Conservation (phyloP, 2,113 vertebrate genomes). For the Pteruthius melanotis region DNA sequence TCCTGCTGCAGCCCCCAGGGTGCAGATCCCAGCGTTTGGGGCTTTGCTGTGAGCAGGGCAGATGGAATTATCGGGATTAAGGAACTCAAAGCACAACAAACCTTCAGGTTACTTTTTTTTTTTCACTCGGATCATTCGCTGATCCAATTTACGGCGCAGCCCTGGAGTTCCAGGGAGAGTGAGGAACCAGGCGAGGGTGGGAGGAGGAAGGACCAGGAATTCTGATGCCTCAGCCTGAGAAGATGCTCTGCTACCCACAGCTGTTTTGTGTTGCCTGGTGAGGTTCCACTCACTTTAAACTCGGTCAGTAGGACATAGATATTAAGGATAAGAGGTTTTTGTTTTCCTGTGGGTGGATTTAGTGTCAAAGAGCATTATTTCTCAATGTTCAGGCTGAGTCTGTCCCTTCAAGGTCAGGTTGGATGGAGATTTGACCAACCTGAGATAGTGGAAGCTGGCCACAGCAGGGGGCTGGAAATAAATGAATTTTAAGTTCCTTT, state of each 20-base stretch:
- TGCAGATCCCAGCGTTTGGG: not conserved
- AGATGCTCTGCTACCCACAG: not conserved
- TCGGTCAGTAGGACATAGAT: not conserved
- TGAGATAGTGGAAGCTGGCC: not conserved
- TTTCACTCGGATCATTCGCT: not conserved
- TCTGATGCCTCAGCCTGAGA: not conserved
- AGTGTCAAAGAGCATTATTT: not conserved
- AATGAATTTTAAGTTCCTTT: not conserved
- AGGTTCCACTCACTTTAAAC: not conserved
- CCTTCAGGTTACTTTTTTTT: not conserved
- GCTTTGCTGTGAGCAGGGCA: not conserved
- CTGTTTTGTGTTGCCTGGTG: not conserved
- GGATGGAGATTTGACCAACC: not conserved
- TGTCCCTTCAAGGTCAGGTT: not conserved
- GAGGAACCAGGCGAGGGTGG: fast-evolving
- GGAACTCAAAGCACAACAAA: not conserved
- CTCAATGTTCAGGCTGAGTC: not conserved
- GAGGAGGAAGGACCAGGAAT: not conserved
- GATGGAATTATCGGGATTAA: not conserved
- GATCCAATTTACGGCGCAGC: not conserved
- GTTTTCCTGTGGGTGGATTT: not conserved
- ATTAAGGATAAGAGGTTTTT: not conserved
- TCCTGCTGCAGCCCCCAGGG: not conserved
- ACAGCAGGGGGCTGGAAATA: not conserved
- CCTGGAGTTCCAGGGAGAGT: not conserved